phyloP scores from a whole-genome alignment of 2,888 invertebrate species.

The Alsophila aescularia region DNA sequence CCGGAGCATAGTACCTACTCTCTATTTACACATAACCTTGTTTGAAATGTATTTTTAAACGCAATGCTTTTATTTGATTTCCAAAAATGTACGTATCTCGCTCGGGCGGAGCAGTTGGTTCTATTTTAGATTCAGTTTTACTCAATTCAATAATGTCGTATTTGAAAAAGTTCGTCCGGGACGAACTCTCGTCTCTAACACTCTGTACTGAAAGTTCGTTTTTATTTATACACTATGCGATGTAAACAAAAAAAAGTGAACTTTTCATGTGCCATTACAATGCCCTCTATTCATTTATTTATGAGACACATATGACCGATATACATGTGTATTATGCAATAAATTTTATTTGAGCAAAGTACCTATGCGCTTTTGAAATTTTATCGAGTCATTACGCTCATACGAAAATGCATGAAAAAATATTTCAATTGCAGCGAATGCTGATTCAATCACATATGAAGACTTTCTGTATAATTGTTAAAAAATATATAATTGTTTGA shows the following conservation, averaged over 20 bases:
- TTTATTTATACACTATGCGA: constrained; percentile 41
- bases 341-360: constrained; percentile 31
- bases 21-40: constrained; percentile 71
- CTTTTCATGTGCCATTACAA: constrained; percentile 44
- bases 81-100: constrained; percentile 82
- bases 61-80: constrained; percentile 76
- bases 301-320: constrained; percentile 47
- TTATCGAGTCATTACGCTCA: constrained; percentile 12
- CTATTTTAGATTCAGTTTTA: constrained; percentile 70
- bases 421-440: neutral
- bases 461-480: neutral
- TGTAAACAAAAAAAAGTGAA: constrained; percentile 45
- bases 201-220: constrained; percentile 41
- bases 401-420: constrained; percentile 5
- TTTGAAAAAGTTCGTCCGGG: constrained; percentile 49
- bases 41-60: constrained; percentile 68
- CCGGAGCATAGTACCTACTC: constrained; percentile 43
- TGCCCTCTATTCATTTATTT: constrained; percentile 45
- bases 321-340: constrained; percentile 42
- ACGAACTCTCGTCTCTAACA: constrained; percentile 61
- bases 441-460: neutral
- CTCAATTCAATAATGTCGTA: constrained; percentile 68
- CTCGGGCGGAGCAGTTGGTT: constrained; percentile 65
- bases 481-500: too few species aligned
- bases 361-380: constrained; percentile 12